Percentiles rank a stretch among this genome's conserved stretches.
phyloP scores from a whole-genome alignment of 1,140 invertebrate species.

The Magallana angulata region DNA sequence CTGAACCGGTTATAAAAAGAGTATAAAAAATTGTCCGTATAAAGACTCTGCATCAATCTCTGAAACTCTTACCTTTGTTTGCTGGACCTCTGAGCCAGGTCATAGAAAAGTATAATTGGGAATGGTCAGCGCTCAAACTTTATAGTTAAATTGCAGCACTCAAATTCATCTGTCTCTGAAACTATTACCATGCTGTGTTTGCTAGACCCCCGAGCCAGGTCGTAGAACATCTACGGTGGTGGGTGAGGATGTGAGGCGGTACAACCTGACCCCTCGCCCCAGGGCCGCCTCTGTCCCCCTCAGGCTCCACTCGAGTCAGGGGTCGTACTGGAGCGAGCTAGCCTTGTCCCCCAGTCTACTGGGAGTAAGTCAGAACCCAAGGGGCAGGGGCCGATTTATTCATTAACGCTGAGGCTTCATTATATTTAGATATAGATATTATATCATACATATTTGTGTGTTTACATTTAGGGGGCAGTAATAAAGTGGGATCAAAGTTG shows the following conservation, averaged over 20 bases:
- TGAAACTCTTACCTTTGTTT: background rate
- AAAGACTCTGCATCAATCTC: background rate
- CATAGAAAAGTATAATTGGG: background rate
- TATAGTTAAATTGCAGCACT: too few relatives aligned
- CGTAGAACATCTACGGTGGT: background rate
- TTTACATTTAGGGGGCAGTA: too few relatives aligned
- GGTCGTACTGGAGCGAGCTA: background rate
- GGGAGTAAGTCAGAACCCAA: background rate
- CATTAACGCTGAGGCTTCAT: background rate
- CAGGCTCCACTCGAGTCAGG: slow-evolving; percentile 1
- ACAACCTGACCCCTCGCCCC: background rate
- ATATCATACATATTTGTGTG: background rate
- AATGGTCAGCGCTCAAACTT: too few relatives aligned
- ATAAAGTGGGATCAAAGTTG: too few relatives aligned
- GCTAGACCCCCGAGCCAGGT: background rate
- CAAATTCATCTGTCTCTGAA: background rate
- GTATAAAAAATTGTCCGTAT: too few relatives aligned
- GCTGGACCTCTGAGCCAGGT: background rate
- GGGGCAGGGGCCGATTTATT: background rate
- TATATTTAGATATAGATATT: background rate
- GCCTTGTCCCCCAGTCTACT: background rate
- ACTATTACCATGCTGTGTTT: background rate
- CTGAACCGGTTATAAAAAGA: too few relatives aligned
- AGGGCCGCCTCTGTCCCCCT: background rate
- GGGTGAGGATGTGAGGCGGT: background rate